Percentiles rank a stretch among this genome's conserved stretches.
Conservation (phyloP, 2,797 vertebrate species). For the Pangasius macronema region DNA sequence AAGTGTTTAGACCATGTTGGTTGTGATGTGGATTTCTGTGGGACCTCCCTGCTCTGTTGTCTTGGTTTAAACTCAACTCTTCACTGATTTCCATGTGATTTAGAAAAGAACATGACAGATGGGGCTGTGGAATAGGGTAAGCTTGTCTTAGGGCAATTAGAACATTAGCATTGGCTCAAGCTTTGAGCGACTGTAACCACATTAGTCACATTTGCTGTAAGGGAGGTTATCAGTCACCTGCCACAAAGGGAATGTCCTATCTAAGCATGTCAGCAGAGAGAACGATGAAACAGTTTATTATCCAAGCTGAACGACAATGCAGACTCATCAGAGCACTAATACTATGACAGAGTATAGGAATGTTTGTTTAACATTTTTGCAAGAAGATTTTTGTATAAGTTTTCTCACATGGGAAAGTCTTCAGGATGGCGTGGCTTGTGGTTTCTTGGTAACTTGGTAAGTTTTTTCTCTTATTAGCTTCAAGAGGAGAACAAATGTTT, state of each 20-base stretch:
- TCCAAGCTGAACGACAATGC: neutral
- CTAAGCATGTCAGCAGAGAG: neutral
- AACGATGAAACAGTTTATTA: neutral
- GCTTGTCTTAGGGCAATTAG: neutral
- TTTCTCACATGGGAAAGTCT: neutral
- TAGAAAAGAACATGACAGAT: neutral
- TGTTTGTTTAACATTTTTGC: neutral
- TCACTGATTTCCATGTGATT: neutral
- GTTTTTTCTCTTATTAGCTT: neutral
- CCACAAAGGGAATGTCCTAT: neutral
- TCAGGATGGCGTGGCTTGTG: neutral
- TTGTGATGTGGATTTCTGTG: neutral
- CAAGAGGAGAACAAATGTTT: neutral
- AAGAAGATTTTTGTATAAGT: neutral
- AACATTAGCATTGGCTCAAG: neutral
- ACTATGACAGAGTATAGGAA: neutral
- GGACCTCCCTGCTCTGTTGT: neutral
- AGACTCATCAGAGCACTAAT: neutral
- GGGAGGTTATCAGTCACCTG: neutral
- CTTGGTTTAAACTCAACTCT: neutral
- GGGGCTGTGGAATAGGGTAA: neutral
- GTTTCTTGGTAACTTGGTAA: neutral
- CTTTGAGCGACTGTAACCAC: neutral
- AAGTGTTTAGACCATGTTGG: neutral
- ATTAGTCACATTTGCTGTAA: conserved; percentile 2